Evolutionary conservation across 2,888 invertebrate genomes (phyloP).

Genomic region (Hypolimnas misippus): DNA sequence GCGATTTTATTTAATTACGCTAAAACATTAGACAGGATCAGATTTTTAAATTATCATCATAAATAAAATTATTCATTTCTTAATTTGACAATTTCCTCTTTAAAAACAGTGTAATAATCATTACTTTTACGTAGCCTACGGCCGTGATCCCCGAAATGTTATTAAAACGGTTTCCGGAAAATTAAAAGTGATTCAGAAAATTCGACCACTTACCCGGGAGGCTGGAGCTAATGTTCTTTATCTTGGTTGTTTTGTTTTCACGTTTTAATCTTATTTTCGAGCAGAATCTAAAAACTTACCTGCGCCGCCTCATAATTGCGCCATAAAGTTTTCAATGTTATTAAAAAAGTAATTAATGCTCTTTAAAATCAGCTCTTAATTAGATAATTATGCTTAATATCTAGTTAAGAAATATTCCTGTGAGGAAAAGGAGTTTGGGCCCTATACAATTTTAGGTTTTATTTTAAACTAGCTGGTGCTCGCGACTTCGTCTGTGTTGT

Average conservation of each 20-base stretch:
- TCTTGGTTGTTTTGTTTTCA: constrained; percentile 35
- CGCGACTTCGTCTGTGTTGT: too few species aligned
- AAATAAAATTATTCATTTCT: neutral
- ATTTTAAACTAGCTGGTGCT: too few species aligned
- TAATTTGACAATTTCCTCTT: constrained; percentile 1
- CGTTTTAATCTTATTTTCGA: constrained; percentile 8
- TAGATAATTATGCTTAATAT: neutral
- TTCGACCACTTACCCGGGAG: constrained; percentile 50
- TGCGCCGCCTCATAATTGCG: neutral
- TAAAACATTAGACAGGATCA: neutral
- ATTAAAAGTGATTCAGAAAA: constrained; percentile 59
- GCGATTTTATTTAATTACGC: neutral
- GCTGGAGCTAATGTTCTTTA: constrained; percentile 52
- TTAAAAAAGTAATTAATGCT: neutral
- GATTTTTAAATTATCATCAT: neutral
- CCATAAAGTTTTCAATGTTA: neutral
- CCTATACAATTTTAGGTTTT: too few species aligned
- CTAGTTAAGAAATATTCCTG: neutral
- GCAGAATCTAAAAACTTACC: neutral
- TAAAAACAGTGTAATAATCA: constrained; percentile 12
- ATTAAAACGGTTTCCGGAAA: constrained; percentile 51
- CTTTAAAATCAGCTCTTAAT: neutral
- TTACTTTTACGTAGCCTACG: constrained; percentile 24
- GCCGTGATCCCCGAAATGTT: constrained; percentile 38
- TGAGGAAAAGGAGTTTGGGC: too few species aligned